A percentile compares a stretch with the other conserved stretches of the same genome.
Evolutionary conservation across 2,113 vertebrate species (phyloP).

Genomic region (Notiomystis cincta): DNA sequence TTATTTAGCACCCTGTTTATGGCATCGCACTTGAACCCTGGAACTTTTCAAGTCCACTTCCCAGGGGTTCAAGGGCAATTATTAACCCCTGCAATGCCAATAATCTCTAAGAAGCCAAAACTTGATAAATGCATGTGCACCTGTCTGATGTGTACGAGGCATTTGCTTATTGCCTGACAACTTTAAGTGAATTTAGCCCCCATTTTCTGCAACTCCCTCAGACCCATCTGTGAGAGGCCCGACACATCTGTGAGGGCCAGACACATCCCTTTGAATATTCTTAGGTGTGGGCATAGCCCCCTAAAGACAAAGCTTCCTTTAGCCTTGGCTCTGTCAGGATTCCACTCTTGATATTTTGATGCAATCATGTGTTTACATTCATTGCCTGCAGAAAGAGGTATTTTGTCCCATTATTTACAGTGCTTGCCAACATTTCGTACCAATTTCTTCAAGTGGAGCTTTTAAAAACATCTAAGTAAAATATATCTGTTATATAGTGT

Average conservation of each 20-base stretch:
- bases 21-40: constrained; percentile 35
- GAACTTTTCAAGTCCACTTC: constrained; percentile 50
- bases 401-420: background rate
- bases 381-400: background rate
- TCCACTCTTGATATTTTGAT: background rate
- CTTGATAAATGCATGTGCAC: accelerated
- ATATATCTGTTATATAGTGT: background rate
- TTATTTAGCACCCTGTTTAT: constrained; percentile 66
- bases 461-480: background rate
- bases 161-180: background rate
- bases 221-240: background rate
- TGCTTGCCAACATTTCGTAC: background rate
- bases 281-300: background rate
- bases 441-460: background rate
- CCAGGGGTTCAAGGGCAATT: constrained; percentile 20
- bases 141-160: accelerated
- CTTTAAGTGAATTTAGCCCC: background rate
- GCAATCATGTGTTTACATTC: background rate
- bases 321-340: background rate
- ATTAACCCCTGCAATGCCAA: constrained; percentile 1
- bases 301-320: background rate
- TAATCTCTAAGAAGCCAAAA: background rate
- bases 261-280: background rate
- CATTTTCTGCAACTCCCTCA: background rate
- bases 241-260: too few relatives aligned